These are phyloP conservation scores for Trachemys scripta DNA, from an alignment of 2,113 vertebrate genomes.

Conservation along the genomic window DNA sequence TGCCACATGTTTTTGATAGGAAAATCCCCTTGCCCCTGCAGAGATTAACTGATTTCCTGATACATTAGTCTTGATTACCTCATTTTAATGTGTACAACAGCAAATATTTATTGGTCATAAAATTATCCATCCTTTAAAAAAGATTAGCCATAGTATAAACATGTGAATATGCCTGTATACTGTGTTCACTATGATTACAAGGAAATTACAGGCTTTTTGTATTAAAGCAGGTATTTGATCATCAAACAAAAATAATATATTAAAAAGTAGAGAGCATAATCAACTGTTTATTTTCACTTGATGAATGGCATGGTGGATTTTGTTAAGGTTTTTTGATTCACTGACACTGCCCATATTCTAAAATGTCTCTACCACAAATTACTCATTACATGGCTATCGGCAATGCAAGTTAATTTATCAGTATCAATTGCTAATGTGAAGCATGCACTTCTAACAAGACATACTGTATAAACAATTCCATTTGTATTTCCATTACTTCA, in stretches of 20 bases:
- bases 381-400: conserved; percentile 71
- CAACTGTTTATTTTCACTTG: neutral
- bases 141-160: neutral
- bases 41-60: neutral
- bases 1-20: neutral
- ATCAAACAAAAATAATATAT: neutral
- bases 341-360: conserved; percentile 32
- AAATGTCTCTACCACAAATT: conserved; percentile 52
- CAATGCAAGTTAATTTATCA: conserved; percentile 69
- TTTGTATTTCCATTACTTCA: neutral
- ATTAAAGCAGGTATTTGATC: neutral
- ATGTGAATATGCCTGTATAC: rapidly evolving
- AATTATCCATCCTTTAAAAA: neutral
- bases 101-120: neutral
- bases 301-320: neutral
- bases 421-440: conserved; percentile 59
- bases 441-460: conserved; percentile 28
- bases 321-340: neutral
- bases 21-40: neutral
- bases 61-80: neutral
- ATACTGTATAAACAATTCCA: neutral
- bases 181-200: neutral
- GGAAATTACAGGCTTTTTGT: neutral
- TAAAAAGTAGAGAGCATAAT: neutral
- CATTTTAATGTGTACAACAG: neutral